A percentile compares a stretch with the other conserved stretches of the same genome.
Conservation (phyloP, 2,888 invertebrate species). For the Stictocephala bisonia region DNA sequence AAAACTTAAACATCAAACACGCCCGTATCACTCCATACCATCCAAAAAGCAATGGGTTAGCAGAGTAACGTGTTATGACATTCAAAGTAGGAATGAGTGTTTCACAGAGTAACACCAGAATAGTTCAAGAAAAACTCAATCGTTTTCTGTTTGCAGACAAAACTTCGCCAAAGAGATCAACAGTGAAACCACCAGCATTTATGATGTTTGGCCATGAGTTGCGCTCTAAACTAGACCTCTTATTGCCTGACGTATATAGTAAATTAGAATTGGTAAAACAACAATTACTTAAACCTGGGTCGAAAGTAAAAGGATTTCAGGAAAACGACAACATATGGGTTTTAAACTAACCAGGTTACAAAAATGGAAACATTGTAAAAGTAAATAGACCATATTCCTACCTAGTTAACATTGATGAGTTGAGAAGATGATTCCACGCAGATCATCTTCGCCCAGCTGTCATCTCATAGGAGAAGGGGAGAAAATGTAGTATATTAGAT, state of each 20-base stretch:
- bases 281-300: background rate
- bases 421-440: constrained; percentile 26
- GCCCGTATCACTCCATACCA: constrained; percentile 36
- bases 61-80: constrained; percentile 54
- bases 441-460: constrained; percentile 23
- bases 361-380: constrained; percentile 4
- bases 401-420: constrained; percentile 11
- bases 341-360: background rate
- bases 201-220: constrained; percentile 54
- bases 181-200: constrained; percentile 54
- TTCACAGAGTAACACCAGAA: background rate
- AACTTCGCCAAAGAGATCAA: constrained; percentile 49
- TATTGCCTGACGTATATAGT: constrained; percentile 20
- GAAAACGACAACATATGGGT: background rate
- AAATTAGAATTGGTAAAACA: background rate
- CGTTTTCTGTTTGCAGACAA: constrained; percentile 26
- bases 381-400: background rate
- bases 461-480: background rate
- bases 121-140: background rate
- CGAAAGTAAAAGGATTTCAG: background rate
- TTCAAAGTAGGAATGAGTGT: constrained; percentile 35
- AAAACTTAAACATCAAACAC: constrained; percentile 23
- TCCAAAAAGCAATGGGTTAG: constrained; percentile 56
- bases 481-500: background rate
- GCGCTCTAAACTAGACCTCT: constrained; percentile 52